A percentile compares a stretch with the other conserved stretches of the same genome.
Conservation (phyloP, 2,888 invertebrate species). For the Protodeltote pygarga region DNA sequence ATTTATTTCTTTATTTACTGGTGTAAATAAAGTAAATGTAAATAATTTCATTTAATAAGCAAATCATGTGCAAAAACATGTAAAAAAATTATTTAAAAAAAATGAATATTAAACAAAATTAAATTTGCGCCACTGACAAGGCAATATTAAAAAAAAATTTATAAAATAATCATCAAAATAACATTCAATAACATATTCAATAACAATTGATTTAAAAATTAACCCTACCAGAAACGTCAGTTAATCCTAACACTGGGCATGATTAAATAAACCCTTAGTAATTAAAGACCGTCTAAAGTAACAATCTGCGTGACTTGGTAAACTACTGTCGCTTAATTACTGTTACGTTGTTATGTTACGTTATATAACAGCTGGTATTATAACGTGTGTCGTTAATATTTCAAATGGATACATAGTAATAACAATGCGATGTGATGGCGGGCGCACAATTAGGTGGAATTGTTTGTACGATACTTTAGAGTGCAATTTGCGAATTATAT, state of each 20-base stretch:
- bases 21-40: no score
- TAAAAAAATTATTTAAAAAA: no score
- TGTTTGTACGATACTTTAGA: conserved; percentile 20
- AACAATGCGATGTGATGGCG: conserved; percentile 72
- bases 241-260: conserved; percentile 17
- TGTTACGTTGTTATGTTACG: conserved; percentile 40
- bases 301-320: conserved; percentile 47
- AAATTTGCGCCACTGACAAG: not conserved
- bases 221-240: not conserved
- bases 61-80: no score
- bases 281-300: conserved; percentile 43
- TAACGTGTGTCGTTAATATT: conserved; percentile 71
- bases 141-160: not conserved
- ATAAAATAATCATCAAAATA: no score
- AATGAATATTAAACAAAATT: no score
- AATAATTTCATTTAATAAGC: no score
- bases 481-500: conserved; percentile 37
- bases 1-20: no score
- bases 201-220: no score
- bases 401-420: conserved; percentile 78
- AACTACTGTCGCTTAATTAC: conserved; percentile 58
- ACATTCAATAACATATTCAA: conserved; percentile 6
- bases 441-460: conserved; percentile 67
- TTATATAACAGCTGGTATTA: conserved; percentile 51
- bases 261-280: conserved; percentile 41